These are phyloP conservation scores for Strix aluco DNA, from an alignment of 2,113 vertebrate species.

Conservation along the genomic window DNA sequence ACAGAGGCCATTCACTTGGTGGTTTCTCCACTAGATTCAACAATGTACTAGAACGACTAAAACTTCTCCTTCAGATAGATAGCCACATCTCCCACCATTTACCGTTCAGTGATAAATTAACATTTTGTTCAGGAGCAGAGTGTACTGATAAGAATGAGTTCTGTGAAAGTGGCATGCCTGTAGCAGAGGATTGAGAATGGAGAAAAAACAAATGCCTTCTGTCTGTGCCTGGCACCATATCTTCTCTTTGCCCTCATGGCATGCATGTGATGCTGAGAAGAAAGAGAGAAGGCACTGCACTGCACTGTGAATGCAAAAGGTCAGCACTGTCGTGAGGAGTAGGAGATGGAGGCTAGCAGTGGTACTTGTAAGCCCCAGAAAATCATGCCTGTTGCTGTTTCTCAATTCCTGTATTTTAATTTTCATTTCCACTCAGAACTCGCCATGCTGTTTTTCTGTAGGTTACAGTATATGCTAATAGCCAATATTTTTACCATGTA, in stretches of 20 bases:
- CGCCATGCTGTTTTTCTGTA: background rate
- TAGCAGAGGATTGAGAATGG: background rate
- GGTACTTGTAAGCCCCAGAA: background rate
- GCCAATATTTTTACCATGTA: background rate
- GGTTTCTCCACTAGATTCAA: background rate
- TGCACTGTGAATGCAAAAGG: background rate
- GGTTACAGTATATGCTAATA: background rate
- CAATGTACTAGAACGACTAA: background rate
- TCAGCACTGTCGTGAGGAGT: background rate
- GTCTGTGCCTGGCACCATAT: slow-evolving; percentile 15
- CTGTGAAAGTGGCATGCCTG: background rate
- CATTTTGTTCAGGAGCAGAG: background rate
- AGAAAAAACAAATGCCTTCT: slow-evolving; percentile 3
- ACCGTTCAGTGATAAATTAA: background rate
- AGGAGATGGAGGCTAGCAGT: background rate
- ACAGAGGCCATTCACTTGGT: background rate
- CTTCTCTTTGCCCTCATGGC: background rate
- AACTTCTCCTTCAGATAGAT: background rate
- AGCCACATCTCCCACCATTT: background rate
- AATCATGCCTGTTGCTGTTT: background rate
- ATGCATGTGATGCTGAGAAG: slow-evolving; percentile 16
- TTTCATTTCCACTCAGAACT: background rate
- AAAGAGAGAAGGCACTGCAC: background rate
- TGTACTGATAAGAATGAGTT: background rate
- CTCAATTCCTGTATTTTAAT: background rate